These are phyloP conservation scores for Rhinogobius similis DNA, from an alignment of 2,113 vertebrate species.

Conservation along the genomic window DNA sequence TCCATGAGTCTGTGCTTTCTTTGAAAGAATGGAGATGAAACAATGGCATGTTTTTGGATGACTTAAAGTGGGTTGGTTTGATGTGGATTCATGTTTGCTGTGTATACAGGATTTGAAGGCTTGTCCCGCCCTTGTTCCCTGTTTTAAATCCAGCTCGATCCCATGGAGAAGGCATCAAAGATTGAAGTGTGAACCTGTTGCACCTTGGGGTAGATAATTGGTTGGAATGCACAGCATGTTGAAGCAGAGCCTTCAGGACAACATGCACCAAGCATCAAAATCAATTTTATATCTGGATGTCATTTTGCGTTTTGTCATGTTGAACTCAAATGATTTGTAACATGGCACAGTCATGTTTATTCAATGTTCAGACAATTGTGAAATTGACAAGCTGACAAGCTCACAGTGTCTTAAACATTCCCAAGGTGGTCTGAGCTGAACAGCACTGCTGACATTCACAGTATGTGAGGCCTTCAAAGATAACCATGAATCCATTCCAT, in stretches of 20 bases:
- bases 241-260: conserved; percentile 60
- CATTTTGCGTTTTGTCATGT: conserved; percentile 34
- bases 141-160: conserved; percentile 72
- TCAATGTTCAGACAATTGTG: conserved; percentile 22
- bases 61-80: conserved; percentile 62
- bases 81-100: conserved; percentile 73
- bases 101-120: conserved; percentile 67
- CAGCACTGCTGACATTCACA: conserved; percentile 35
- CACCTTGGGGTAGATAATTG: conserved; percentile 67
- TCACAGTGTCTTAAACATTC: conserved; percentile 29
- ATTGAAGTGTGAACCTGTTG: conserved; percentile 72
- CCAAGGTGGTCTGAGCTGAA: conserved; percentile 46
- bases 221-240: conserved; percentile 71
- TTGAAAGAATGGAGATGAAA: conserved; percentile 69
- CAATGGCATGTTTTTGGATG: conserved; percentile 67
- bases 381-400: conserved; percentile 40
- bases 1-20: conserved; percentile 20
- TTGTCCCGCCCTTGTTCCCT: conserved; percentile 60
- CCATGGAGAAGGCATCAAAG: conserved; percentile 70
- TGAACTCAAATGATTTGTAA: conserved; percentile 53
- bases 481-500: conserved; percentile 43
- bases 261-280: conserved; percentile 58
- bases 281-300: conserved; percentile 41
- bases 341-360: conserved; percentile 19
- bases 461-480: conserved; percentile 36